Evolutionary conservation across 2,888 invertebrate genomes (phyloP).

Genomic region (Brenthis hecate): DNA sequence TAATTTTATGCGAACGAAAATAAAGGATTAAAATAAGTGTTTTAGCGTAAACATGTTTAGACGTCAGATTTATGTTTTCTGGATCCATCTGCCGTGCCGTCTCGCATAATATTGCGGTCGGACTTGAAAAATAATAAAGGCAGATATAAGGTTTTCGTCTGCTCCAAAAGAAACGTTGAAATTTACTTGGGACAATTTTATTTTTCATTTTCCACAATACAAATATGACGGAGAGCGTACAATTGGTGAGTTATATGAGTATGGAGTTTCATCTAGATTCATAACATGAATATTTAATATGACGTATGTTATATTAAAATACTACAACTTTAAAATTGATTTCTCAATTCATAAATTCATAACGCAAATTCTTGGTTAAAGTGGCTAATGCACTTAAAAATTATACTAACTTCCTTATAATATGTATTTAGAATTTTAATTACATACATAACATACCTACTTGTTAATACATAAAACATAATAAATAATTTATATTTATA

Average conservation of each 20-base stretch:
- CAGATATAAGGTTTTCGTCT: conserved; percentile 69
- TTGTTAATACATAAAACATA: too few relatives aligned
- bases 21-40: conserved; percentile 51
- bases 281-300: conserved; percentile 20
- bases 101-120: conserved; percentile 76
- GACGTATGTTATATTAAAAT: not conserved
- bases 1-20: conserved; percentile 42
- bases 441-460: too few relatives aligned
- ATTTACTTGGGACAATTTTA: conserved; percentile 67
- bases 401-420: too few relatives aligned
- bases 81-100: conserved; percentile 72
- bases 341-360: not conserved
- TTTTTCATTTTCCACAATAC: conserved; percentile 61
- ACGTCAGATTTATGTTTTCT: conserved; percentile 76
- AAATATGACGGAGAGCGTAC: conserved; percentile 27
- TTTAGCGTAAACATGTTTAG: conserved; percentile 72
- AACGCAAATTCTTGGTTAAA: too few relatives aligned
- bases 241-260: conserved; percentile 20
- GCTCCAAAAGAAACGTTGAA: conserved; percentile 59
- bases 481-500: too few relatives aligned
- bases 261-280: conserved; percentile 12
- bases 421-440: too few relatives aligned
- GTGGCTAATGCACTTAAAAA: too few relatives aligned
- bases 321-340: conserved; percentile 5
- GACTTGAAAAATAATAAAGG: conserved; percentile 77